Evolutionary conservation across 2,888 invertebrate genomes (phyloP).

Genomic region (Agonopterix heracliana): DNA sequence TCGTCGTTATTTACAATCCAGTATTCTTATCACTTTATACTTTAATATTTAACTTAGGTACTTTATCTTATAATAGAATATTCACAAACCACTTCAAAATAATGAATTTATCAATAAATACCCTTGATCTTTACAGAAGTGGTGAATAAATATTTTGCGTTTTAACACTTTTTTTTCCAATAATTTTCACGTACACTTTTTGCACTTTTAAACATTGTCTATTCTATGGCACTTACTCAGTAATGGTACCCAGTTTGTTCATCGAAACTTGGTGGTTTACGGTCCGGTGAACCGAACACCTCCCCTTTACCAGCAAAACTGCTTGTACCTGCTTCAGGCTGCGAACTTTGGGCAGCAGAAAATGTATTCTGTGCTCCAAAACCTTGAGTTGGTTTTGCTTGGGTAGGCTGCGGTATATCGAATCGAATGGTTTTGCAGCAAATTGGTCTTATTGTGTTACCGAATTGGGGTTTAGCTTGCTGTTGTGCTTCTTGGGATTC

Average conservation of each 20-base stretch:
- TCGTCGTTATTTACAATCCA: no score
- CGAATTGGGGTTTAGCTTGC: no score
- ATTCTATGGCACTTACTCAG: constrained; percentile 20
- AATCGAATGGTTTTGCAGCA: no score
- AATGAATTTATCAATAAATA: no score
- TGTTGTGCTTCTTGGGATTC: no score
- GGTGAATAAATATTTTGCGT: background rate
- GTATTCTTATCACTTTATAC: no score
- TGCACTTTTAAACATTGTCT: background rate
- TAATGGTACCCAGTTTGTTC: constrained; percentile 59
- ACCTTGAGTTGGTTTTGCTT: background rate
- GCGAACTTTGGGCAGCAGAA: constrained; percentile 9
- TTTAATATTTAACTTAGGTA: no score
- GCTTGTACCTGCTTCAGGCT: constrained; percentile 19
- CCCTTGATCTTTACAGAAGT: no score
- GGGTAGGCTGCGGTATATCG: background rate
- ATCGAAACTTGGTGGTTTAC: constrained; percentile 51
- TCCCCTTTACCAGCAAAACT: constrained; percentile 39
- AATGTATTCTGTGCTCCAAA: background rate
- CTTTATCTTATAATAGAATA: no score
- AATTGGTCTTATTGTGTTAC: no score
- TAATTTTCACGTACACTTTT: background rate
- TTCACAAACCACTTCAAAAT: no score
- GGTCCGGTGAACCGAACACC: constrained; percentile 44
- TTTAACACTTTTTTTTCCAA: background rate